Evolutionary conservation across 1,140 invertebrate species (phyloP).

Genomic region (silkworm (Bombyx mori)): DNA sequence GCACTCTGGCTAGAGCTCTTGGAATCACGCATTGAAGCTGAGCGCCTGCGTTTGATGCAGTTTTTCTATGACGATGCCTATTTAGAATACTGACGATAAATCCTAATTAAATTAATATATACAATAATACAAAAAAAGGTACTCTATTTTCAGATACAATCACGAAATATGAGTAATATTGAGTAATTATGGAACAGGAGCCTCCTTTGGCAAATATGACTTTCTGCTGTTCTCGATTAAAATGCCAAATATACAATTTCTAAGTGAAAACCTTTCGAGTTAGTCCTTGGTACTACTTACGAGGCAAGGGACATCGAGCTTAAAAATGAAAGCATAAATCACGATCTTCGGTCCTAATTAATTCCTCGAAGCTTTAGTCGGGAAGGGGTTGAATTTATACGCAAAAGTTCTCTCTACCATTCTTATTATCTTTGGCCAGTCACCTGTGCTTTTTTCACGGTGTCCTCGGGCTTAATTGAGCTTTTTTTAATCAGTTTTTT

Average conservation of each 20-base stretch:
- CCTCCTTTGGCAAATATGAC: too few species aligned
- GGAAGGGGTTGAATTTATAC: constrained; percentile 45
- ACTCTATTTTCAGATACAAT: too few species aligned
- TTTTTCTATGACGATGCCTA: too few species aligned
- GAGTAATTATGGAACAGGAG: too few species aligned
- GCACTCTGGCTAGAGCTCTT: constrained; percentile 74
- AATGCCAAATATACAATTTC: too few species aligned
- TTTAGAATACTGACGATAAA: too few species aligned
- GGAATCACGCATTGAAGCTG: constrained; percentile 85
- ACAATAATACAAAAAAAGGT: too few species aligned
- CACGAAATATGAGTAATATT: too few species aligned
- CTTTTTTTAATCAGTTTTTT: background rate
- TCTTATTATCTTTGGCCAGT: constrained; percentile 24
- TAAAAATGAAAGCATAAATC: constrained; percentile 66
- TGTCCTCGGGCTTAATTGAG: too few species aligned
- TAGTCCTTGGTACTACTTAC: constrained; percentile 13
- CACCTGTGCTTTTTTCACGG: constrained; percentile 19
- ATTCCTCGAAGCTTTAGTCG: constrained; percentile 51
- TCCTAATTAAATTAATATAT: too few species aligned
- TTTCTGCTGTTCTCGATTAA: too few species aligned
- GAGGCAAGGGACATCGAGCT: constrained; percentile 34
- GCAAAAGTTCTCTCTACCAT: constrained; percentile 38
- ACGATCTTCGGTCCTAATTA: constrained; percentile 63
- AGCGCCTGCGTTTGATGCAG: constrained; percentile 82
- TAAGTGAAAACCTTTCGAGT: constrained; percentile 15